Conservation (phyloP, 2,797 vertebrate species). For the Lepus townsendii region DNA sequence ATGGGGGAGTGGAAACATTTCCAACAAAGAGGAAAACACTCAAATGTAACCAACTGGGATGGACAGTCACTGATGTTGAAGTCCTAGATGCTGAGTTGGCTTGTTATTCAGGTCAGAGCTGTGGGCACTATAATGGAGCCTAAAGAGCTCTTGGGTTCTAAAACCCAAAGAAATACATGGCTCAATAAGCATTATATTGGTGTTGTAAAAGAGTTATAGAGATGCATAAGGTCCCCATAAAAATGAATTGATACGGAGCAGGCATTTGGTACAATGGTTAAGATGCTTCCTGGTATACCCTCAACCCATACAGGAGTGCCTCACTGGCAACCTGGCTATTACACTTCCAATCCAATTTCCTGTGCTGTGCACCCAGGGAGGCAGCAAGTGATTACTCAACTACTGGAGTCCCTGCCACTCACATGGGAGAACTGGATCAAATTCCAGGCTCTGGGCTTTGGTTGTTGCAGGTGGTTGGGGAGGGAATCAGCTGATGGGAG, state of each 20-base stretch:
- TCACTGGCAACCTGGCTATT: too few species aligned
- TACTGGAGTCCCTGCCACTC: too few species aligned
- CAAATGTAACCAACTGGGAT: neutral
- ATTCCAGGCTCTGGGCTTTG: too few species aligned
- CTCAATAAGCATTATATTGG: neutral
- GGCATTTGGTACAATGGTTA: too few species aligned
- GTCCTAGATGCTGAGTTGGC: neutral
- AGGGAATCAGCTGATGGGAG: too few species aligned
- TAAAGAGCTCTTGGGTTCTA: neutral
- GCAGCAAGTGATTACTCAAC: too few species aligned
- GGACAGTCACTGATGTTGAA: neutral
- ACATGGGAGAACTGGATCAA: too few species aligned
- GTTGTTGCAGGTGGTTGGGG: too few species aligned
- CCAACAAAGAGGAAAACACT: neutral
- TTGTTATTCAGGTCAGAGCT: neutral
- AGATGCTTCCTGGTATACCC: too few species aligned
- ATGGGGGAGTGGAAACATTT: accelerated
- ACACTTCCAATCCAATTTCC: too few species aligned
- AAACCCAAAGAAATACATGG: neutral
- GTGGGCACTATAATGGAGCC: neutral
- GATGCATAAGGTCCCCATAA: neutral
- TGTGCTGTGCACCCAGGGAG: too few species aligned
- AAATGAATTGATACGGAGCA: neutral
- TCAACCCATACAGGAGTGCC: too few species aligned
- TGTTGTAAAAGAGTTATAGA: neutral